These are phyloP conservation scores for Eumerus sabulonum DNA, from an alignment of 2,888 invertebrate genomes.

Conservation along the genomic window DNA sequence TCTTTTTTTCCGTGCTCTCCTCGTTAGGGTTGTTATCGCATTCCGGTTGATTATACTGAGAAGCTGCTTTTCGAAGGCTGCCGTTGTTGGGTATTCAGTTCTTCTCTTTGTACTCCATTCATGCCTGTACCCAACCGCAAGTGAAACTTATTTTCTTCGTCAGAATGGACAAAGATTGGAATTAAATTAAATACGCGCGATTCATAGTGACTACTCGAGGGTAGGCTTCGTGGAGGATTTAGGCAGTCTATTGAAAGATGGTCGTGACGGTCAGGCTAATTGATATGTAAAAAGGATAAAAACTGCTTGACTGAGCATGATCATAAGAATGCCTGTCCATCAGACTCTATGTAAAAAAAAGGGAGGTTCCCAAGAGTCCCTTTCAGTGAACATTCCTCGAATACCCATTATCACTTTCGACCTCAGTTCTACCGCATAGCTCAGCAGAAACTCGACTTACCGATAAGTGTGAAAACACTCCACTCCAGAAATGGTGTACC, in stretches of 20 bases:
- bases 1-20: conserved; percentile 7
- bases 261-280: conserved; percentile 21
- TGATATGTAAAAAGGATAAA: conserved; percentile 25
- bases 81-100: conserved; percentile 60
- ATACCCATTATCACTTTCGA: conserved; percentile 12
- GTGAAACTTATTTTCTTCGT: conserved; percentile 22
- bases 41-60: conserved; percentile 60
- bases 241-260: conserved; percentile 18
- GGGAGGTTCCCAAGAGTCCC: no score
- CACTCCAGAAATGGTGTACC: conserved; percentile 51
- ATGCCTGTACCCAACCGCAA: conserved; percentile 28
- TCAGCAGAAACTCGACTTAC: conserved; percentile 36
- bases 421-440: conserved; percentile 18
- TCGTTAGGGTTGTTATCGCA: conserved; percentile 50
- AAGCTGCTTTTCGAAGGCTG: conserved; percentile 51
- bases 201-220: conserved; percentile 18
- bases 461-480: conserved; percentile 13
- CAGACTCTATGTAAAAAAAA: background rate
- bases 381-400: no score
- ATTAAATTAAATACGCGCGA: conserved; percentile 44
- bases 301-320: conserved; percentile 5
- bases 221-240: conserved; percentile 28
- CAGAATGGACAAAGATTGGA: conserved; percentile 17
- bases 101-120: conserved; percentile 28
- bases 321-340: background rate